These are phyloP conservation scores for Pseudococcus longispinus DNA, from an alignment of 2,888 invertebrate species.

Conservation along the genomic window DNA sequence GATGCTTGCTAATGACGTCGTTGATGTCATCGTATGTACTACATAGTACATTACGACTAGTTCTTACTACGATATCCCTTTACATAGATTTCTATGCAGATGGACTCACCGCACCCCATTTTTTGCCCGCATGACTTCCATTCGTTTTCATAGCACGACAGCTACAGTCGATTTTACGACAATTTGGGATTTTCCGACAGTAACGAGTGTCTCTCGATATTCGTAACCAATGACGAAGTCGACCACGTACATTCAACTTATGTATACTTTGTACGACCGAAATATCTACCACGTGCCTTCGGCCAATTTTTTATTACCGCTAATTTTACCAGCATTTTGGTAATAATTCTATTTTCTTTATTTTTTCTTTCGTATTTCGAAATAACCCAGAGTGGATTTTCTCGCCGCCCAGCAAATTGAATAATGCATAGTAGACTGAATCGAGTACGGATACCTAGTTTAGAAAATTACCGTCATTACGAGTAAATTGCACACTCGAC, in stretches of 20 bases:
- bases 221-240: not conserved
- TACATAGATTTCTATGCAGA: not conserved
- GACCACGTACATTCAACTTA: conserved; percentile 1
- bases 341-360: not conserved
- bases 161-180: not conserved
- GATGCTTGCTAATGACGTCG: not conserved
- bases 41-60: not conserved
- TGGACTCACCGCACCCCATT: not conserved
- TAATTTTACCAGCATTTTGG: not conserved
- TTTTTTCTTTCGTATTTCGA: not conserved
- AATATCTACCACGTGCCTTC: conserved; percentile 20
- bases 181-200: not conserved
- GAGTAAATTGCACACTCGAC: not conserved
- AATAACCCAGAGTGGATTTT: not conserved
- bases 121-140: too few relatives aligned
- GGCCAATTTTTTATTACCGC: conserved; percentile 8
- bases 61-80: not conserved
- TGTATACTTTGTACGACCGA: not conserved
- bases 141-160: not conserved
- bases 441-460: not conserved
- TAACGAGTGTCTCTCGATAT: not conserved
- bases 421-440: not conserved
- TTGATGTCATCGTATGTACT: not conserved
- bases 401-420: not conserved
- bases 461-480: not conserved